A percentile compares a stretch with the other conserved stretches of the same genome.
Evolutionary conservation across 2,888 invertebrate genomes (phyloP).

Genomic region (Chrysolina haemoptera): DNA sequence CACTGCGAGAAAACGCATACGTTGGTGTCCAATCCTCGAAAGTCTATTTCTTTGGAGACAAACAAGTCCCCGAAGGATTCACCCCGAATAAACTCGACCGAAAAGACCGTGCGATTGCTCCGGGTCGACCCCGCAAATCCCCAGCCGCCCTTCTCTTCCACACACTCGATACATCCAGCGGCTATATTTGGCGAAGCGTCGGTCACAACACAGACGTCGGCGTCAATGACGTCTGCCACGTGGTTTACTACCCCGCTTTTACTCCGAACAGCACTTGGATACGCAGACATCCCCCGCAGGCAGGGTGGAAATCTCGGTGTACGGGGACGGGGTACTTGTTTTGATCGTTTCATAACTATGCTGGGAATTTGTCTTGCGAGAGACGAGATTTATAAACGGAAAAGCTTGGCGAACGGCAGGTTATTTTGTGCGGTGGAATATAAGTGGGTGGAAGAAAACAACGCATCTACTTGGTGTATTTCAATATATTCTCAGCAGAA

Average conservation of each 20-base stretch:
- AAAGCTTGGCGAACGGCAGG: too few species aligned
- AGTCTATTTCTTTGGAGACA: background rate
- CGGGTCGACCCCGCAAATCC: background rate
- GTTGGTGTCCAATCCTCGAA: background rate
- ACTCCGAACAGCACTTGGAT: conserved; percentile 25
- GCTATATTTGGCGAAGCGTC: conserved; percentile 30
- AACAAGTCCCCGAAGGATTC: background rate
- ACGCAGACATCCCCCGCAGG: conserved; percentile 9
- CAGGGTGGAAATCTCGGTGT: background rate
- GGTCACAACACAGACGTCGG: conserved; percentile 43
- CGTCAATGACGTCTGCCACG: conserved; percentile 45
- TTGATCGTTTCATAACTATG: background rate
- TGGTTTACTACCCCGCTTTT: conserved; percentile 41
- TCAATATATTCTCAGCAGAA: too few species aligned
- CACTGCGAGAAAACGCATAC: background rate
- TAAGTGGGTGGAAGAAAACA: too few species aligned
- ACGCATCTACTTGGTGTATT: too few species aligned
- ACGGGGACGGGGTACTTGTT: background rate
- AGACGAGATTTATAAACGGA: background rate
- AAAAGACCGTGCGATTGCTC: background rate
- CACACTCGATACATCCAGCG: conserved; percentile 6
- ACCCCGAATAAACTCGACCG: background rate
- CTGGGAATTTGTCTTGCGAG: background rate
- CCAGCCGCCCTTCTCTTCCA: background rate
- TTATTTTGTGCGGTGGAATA: too few species aligned